Evolutionary conservation across 2,113 vertebrate genomes (phyloP), one percentile per base, ranked within the genome.

Genomic region (Salvelinus fontinalis): DNA sequence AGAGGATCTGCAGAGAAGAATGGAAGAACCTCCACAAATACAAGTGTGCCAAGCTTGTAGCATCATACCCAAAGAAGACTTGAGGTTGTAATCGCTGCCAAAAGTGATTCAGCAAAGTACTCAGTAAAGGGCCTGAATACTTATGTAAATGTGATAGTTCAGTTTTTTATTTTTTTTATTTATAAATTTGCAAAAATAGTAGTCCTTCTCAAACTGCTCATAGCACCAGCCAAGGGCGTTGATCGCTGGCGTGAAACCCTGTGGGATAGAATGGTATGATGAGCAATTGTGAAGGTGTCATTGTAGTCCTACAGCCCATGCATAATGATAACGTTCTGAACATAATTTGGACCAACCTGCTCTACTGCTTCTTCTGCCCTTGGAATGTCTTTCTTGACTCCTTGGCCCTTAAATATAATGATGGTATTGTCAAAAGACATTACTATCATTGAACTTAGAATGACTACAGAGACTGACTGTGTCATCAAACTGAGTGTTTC

Each of bases 141-240:
- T 44, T 44, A 44, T 34, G 34, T 34, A 34, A 7, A 34, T 34
- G 34, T 34, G 34, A 5, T 34, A 34, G 34, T 34, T 34, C 1
- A 7, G 7, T 7, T 34, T 8, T 34, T 34, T 1, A 1, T 34
- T 3, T 29, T 4, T 29, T 3, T 34, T 6, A 4, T 34, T 34
- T 34, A 34, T 34, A 34, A 7, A 34, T 34, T 34, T 34, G 6
- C 34, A 34, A 34, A 14, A 51, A 14, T 51, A 51, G 49, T 94
- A 94, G 84, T 95, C 88, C 5, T 74, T 65, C 73, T 94, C 87
- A 70, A 78, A 90, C 65, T 88, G 82, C 83, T 95, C 93, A 14
- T 94, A 92, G 80, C 94, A 95, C 94, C 94, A 95, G 74, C 87
- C 94, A 69, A 95, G 83, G 51, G 93, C 94, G 1, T 87, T 95